phyloP scores from a whole-genome alignment of 2,797 vertebrate species.

The Smutsia gigantea region DNA sequence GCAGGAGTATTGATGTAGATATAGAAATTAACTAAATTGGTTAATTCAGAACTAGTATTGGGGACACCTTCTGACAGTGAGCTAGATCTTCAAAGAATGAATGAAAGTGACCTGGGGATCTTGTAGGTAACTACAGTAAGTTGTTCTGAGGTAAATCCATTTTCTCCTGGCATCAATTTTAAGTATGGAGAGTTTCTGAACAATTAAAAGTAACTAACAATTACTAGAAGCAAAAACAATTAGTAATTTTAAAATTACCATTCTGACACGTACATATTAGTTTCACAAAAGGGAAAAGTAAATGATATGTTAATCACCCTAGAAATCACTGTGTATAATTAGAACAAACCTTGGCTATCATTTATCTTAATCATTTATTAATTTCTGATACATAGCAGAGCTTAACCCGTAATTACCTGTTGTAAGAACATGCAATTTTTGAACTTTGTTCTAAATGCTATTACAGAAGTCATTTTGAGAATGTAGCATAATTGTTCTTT shows the following conservation, averaged over 20 bases:
- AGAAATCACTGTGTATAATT: not conserved
- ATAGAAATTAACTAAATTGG: not conserved
- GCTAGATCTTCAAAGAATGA: not conserved
- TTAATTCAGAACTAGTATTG: not conserved
- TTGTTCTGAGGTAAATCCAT: not conserved
- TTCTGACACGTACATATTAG: not conserved
- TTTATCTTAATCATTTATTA: not conserved
- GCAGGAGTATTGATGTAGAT: not conserved
- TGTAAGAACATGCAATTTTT: not conserved
- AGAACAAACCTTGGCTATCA: not conserved
- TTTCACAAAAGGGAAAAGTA: not conserved
- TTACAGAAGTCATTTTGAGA: constrained; percentile 57
- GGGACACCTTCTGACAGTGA: not conserved
- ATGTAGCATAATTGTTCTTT: not conserved
- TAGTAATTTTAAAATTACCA: not conserved
- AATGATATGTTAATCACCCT: not conserved
- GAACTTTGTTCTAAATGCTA: not conserved
- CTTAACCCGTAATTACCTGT: not conserved
- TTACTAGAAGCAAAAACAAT: constrained; percentile 3
- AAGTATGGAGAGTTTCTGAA: not conserved
- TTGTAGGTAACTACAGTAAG: not conserved
- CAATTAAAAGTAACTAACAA: constrained; percentile 22
- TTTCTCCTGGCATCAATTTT: not conserved
- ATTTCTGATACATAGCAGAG: not conserved
- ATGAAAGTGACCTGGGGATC: not conserved